Percentiles rank a stretch among this genome's conserved stretches.
Conservation (phyloP, 2,113 vertebrate species). For the Nymphicus hollandicus region DNA sequence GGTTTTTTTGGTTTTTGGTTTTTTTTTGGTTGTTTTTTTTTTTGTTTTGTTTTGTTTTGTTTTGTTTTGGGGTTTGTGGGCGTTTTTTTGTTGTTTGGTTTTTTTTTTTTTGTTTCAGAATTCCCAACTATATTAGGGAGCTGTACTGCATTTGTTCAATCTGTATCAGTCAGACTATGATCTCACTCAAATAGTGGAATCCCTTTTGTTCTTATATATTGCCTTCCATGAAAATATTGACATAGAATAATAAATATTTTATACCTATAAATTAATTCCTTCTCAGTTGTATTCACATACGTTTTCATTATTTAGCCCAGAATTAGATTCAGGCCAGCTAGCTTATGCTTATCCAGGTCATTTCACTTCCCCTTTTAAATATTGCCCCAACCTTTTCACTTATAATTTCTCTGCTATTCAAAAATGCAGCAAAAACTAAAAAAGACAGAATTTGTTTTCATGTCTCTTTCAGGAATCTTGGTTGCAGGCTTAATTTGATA, state of each 20-base stretch:
- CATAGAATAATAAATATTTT: not conserved
- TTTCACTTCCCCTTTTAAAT: constrained; percentile 21
- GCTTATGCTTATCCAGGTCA: not conserved
- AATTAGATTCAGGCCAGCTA: constrained; percentile 7
- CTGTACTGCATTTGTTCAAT: not conserved
- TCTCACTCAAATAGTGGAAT: not conserved
- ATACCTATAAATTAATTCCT: not conserved
- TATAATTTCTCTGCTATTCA: not conserved
- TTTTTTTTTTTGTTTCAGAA: not conserved
- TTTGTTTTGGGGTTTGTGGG: not conserved
- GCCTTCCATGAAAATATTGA: not conserved
- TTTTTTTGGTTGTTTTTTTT: not conserved
- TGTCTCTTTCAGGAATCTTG: not conserved
- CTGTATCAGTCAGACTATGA: not conserved
- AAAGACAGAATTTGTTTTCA: not conserved
- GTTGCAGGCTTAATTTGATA: not conserved
- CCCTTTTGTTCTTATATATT: not conserved
- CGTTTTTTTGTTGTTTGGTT: no score
- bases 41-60: not conserved
- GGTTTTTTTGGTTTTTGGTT: no score
- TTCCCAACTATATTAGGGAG: not conserved
- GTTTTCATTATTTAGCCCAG: constrained; percentile 1
- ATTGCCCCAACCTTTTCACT: not conserved
- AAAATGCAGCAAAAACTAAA: not conserved
- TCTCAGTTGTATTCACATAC: not conserved